Percentiles rank a stretch among this genome's conserved stretches.
These are phyloP conservation scores for Neofelis nebulosa DNA, from an alignment of 2,113 vertebrate species.

Conservation along the genomic window DNA sequence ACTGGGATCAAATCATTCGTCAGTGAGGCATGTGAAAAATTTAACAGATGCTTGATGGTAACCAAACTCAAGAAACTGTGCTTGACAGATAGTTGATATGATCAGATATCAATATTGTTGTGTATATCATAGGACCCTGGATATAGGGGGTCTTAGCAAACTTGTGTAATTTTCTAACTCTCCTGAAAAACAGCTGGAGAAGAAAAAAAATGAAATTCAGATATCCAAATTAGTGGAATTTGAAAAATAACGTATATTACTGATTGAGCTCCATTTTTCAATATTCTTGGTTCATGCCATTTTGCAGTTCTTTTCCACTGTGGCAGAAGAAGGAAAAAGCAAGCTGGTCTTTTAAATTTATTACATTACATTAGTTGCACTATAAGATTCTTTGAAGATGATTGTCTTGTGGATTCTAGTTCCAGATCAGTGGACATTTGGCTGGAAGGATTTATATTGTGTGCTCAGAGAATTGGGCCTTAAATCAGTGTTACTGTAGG, in stretches of 20 bases:
- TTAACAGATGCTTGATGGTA: slow-evolving; percentile 66
- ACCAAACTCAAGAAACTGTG: slow-evolving; percentile 59
- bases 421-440: slow-evolving; percentile 78
- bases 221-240: slow-evolving; percentile 42
- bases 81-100: slow-evolving; percentile 19
- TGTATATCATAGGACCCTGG: neutral
- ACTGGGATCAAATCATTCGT: slow-evolving; percentile 77
- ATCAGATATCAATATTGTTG: neutral
- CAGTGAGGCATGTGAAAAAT: slow-evolving; percentile 62
- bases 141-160: neutral
- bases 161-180: neutral
- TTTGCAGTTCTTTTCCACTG: neutral
- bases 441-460: slow-evolving; percentile 76
- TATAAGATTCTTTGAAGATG: slow-evolving; percentile 70
- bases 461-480: slow-evolving; percentile 65
- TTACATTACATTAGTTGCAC: slow-evolving; percentile 74
- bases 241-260: neutral
- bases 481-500: slow-evolving; percentile 71
- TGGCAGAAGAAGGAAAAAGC: slow-evolving; percentile 23
- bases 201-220: neutral
- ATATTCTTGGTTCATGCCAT: neutral
- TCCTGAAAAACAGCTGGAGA: neutral
- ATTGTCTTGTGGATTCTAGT: slow-evolving; percentile 70
- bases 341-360: slow-evolving; percentile 75
- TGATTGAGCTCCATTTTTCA: neutral